Conservation (phyloP, 2,797 vertebrate genomes). For the Petrocephalus sullivani region DNA sequence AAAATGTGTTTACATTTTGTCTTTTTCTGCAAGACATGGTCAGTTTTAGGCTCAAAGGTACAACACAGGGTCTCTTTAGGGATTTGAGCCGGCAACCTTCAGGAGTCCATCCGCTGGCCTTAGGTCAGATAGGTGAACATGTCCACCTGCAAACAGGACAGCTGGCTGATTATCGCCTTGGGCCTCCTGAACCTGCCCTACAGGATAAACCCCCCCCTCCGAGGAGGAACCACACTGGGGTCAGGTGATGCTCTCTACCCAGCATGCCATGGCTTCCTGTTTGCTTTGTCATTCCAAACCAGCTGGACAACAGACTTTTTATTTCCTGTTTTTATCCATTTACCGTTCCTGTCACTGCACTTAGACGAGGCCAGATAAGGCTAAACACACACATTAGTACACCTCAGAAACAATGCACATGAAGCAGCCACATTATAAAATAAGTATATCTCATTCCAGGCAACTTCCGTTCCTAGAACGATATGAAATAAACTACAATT, state of each 20-base stretch:
- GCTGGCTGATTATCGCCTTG: not conserved
- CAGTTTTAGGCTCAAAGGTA: not conserved
- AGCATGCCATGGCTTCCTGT: not conserved
- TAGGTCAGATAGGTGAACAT: not conserved
- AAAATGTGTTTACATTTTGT: not conserved
- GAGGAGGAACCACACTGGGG: not conserved
- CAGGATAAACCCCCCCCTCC: not conserved
- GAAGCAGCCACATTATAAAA: not conserved
- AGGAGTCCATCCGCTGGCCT: not conserved
- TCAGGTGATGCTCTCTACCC: not conserved
- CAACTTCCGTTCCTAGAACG: not conserved
- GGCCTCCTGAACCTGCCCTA: not conserved
- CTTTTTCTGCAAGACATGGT: not conserved
- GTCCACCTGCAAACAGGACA: not conserved
- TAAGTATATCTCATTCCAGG: not conserved
- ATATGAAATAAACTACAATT: not conserved
- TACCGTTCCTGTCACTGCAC: not conserved
- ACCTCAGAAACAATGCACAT: not conserved
- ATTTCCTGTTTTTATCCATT: not conserved
- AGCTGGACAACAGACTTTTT: not conserved
- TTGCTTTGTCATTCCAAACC: not conserved
- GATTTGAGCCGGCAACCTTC: not conserved
- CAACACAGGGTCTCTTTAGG: not conserved
- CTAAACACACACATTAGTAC: not conserved
- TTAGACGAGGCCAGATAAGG: not conserved